Conservation (phyloP, 30 jellyfish, hydroid and myxozoan genomes). For the Turritopsis rubra region DNA sequence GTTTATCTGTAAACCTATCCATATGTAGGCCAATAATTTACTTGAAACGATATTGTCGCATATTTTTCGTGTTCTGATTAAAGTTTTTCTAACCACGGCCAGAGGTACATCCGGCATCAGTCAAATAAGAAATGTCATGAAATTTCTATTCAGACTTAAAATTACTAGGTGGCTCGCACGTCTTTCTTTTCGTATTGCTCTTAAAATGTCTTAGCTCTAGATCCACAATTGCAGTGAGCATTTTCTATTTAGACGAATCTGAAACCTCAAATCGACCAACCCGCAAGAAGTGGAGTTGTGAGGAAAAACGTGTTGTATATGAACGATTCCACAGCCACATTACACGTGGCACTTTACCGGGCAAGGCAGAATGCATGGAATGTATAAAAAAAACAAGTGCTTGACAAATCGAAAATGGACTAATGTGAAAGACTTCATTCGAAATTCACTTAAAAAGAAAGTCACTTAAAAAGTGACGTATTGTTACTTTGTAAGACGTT, state of each 20-base stretch:
- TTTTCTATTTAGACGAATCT: too few relatives aligned
- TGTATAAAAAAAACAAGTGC: neutral
- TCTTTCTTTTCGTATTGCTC: too few relatives aligned
- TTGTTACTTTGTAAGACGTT: too few relatives aligned
- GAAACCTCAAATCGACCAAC: too few relatives aligned
- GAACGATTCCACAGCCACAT: neutral
- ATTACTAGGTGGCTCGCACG: neutral
- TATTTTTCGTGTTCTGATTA: too few relatives aligned
- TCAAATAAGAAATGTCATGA: neutral
- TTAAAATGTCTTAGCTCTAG: too few relatives aligned
- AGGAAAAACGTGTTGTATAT: neutral
- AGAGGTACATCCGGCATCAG: neutral
- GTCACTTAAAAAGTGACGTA: neutral
- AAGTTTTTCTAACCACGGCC: too few relatives aligned
- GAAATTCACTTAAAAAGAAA: constrained; percentile 11
- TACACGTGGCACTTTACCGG: neutral
- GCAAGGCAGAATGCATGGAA: neutral
- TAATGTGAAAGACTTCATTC: constrained; percentile 32
- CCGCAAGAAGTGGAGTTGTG: neutral
- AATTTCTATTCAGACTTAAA: neutral
- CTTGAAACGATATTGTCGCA: too few relatives aligned
- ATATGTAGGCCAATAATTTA: neutral
- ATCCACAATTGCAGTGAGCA: too few relatives aligned
- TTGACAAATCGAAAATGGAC: constrained; percentile 25
- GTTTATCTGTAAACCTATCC: neutral